Conservation (phyloP, 2,797 vertebrate species). For the Melanotaenia nigrans region DNA sequence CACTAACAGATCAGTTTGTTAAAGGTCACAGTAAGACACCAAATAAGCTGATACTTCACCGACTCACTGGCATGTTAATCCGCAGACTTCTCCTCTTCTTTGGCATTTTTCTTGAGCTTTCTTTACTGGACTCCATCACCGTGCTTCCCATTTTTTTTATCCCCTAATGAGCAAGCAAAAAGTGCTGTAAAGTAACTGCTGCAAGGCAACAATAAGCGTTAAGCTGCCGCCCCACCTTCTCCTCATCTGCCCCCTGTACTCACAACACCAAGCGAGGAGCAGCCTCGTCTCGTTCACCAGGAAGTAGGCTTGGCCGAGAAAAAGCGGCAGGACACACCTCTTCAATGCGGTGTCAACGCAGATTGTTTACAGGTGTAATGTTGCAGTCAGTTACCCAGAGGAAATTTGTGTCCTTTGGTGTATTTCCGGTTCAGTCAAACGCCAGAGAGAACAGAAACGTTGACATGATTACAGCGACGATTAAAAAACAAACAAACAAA, state of each 20-base stretch:
- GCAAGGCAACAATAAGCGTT: conserved; percentile 16
- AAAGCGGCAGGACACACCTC: conserved; percentile 51
- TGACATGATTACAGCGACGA: neutral
- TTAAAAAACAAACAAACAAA: too few relatives aligned
- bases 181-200: conserved; percentile 4
- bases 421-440: neutral
- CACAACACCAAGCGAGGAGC: conserved; percentile 38
- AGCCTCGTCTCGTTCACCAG: conserved; percentile 59
- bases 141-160: conserved; percentile 81
- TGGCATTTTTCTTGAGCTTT: conserved; percentile 77
- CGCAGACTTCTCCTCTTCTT: conserved; percentile 81
- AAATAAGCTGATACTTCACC: conserved; percentile 55
- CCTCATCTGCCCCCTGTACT: conserved; percentile 22
- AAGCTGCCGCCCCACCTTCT: conserved; percentile 17
- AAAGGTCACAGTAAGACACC: conserved; percentile 18
- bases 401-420: neutral
- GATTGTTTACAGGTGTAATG: conserved; percentile 61
- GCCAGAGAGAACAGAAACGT: neutral
- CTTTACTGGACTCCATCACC: conserved; percentile 80
- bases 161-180: neutral
- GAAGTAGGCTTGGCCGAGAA: conserved; percentile 66
- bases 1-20: neutral
- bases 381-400: neutral
- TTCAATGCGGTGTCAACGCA: neutral
- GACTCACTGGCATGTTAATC: conserved; percentile 85